phyloP scores from a whole-genome alignment of 2,888 invertebrate genomes.

The Phoenoteleia sp. region DNA sequence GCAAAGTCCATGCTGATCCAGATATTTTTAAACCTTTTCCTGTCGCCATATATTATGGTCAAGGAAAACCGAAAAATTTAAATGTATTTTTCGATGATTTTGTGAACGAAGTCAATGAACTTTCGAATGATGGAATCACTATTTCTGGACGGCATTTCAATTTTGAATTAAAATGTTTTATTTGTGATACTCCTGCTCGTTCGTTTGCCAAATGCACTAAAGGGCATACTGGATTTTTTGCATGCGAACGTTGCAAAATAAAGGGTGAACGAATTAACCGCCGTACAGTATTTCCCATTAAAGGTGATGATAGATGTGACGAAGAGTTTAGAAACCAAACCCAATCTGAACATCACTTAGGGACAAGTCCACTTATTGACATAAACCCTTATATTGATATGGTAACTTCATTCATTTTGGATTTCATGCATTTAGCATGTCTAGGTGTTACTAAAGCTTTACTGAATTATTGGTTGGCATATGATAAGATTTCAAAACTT shows the following conservation, averaged over 20 bases:
- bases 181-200: neutral
- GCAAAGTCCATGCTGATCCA: neutral
- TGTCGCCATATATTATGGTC: neutral
- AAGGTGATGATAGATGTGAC: neutral
- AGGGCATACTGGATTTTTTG: neutral
- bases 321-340: neutral
- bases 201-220: neutral
- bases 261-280: neutral
- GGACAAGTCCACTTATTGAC: neutral
- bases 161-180: neutral
- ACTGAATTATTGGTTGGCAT: neutral
- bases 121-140: neutral
- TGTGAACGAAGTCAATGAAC: neutral
- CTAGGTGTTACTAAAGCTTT: neutral
- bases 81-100: neutral
- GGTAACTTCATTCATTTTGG: neutral
- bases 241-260: neutral
- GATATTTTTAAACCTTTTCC: neutral
- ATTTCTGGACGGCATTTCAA: neutral
- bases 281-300: neutral
- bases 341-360: neutral
- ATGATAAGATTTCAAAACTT: neutral
- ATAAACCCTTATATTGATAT: neutral
- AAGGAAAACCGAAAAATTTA: slow-evolving; percentile 1
- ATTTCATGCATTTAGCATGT: neutral